Evolutionary conservation across 2,113 vertebrate genomes (phyloP), one percentile per base, ranked within the genome.

Genomic region (Hippocampus guttulatus): DNA sequence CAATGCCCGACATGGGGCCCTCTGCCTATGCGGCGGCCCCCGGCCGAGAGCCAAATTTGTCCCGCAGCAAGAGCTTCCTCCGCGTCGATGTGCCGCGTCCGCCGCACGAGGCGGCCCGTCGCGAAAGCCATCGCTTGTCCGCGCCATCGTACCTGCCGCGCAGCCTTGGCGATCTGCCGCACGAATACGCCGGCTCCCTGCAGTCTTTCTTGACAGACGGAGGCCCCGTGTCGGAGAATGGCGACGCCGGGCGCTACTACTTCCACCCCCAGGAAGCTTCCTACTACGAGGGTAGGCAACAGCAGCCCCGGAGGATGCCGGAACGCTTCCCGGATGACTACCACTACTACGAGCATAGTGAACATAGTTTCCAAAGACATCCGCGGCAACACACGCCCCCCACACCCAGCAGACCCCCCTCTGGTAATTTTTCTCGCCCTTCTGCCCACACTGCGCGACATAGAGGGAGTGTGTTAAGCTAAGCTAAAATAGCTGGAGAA

Each of bases 71-170:
- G 87, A 98, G 94, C 70, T 95, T 98, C 79, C 92, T 98, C 60
- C 94, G 96, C 8, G 58, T 90, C 20, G 91, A 92, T 0, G 85
- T 94, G 78, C 95, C 94, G 75, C 91, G 95, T 75, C 88, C 95
- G 0, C 91, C 94, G 1, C 95, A 95, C 2, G 96, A 98, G 85
- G 88, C 94, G 18, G 85, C 95, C 66, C 93, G 95, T 52, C 89
- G 95, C 14, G 96, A 98, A 75, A 98, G 95, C 92, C 91, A 98
- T 87, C 94, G 97, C 69, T 90, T 97, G 80, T 98, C 97, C 0
- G 96, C 96, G 0, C 96, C 96, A 0, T 95, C 95, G 0, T 98
- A 95, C 74, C 91, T 97, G 11, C 92, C 94, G 3, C 85, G 95
- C 67, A 92, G 93, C 4, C 85, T 96, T 68, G 93, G 94, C 0